Evolutionary conservation across 1,140 invertebrate species (phyloP).

Genomic region (Pseudobourletiella spinata): DNA sequence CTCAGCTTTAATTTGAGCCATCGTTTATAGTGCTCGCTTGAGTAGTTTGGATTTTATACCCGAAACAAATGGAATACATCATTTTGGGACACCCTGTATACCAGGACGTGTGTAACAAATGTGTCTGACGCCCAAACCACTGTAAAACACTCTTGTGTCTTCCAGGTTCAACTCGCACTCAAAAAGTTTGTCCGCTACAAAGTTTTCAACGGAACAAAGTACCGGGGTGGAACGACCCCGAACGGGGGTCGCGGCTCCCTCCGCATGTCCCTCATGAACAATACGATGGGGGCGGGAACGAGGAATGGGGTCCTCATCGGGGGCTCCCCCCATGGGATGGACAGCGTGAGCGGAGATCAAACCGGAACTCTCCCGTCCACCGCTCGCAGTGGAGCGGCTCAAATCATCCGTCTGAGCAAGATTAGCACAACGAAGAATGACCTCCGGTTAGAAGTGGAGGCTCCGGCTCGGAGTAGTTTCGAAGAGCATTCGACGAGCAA

Average conservation of each 20-base stretch:
- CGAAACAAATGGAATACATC: no score
- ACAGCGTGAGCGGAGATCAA: background rate
- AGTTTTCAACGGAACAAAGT: background rate
- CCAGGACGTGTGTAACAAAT: no score
- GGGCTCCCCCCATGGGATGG: no score
- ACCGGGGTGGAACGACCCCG: background rate
- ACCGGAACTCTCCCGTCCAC: background rate
- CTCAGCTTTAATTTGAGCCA: no score
- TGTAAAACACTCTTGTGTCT: no score
- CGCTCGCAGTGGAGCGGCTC: background rate
- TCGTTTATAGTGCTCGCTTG: no score
- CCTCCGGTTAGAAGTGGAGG: background rate
- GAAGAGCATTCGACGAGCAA: no score
- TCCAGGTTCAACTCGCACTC: background rate
- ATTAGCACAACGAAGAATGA: background rate
- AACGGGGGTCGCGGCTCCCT: background rate
- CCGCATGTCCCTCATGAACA: background rate
- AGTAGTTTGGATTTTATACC: no score
- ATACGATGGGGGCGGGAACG: no score
- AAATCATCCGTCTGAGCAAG: background rate
- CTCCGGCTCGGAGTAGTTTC: no score
- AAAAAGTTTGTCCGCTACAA: background rate
- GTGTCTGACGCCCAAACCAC: no score
- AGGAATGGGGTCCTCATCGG: background rate
- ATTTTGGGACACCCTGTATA: no score